Evolutionary conservation across 2,888 invertebrate genomes (phyloP).

Genomic region (Synergus japonicus): DNA sequence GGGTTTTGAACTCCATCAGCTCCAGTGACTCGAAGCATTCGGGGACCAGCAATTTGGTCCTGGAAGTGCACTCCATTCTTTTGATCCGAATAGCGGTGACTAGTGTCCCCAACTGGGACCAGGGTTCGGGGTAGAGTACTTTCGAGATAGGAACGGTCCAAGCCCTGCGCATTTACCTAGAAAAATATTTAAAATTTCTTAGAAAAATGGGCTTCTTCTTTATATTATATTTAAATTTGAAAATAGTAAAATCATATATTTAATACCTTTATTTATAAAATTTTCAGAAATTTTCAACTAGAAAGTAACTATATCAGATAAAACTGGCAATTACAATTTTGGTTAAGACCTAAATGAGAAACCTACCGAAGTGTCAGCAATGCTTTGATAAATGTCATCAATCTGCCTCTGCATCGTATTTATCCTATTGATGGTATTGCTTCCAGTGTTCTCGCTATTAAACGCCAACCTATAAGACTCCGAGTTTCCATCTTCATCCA

Average conservation of each 20-base stretch:
- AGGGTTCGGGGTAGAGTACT: conserved; percentile 63
- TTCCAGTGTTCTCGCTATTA: conserved; percentile 13
- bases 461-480: conserved; percentile 49
- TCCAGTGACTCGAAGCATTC: conserved; percentile 67
- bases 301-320: too few relatives aligned
- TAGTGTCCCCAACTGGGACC: conserved; percentile 44
- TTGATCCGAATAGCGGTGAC: conserved; percentile 64
- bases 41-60: conserved; percentile 59
- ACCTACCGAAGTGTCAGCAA: conserved; percentile 69
- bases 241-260: too few relatives aligned
- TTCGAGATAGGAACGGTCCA: conserved; percentile 64
- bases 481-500: conserved; percentile 43
- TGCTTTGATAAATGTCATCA: conserved; percentile 74
- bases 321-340: too few relatives aligned
- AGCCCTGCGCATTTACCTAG: conserved; percentile 12
- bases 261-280: too few relatives aligned
- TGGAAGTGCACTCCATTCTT: conserved; percentile 66
- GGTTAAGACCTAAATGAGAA: conserved; percentile 41
- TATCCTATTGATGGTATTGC: conserved; percentile 70
- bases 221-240: too few relatives aligned
- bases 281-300: too few relatives aligned
- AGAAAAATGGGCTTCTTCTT: neutral
- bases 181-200: neutral
- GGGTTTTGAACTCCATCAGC: conserved; percentile 57
- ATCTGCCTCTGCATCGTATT: conserved; percentile 73